Evolutionary conservation across 2,888 invertebrate species (phyloP), one percentile per base, ranked within the genome.

Genomic region (Lycia hirtaria): DNA sequence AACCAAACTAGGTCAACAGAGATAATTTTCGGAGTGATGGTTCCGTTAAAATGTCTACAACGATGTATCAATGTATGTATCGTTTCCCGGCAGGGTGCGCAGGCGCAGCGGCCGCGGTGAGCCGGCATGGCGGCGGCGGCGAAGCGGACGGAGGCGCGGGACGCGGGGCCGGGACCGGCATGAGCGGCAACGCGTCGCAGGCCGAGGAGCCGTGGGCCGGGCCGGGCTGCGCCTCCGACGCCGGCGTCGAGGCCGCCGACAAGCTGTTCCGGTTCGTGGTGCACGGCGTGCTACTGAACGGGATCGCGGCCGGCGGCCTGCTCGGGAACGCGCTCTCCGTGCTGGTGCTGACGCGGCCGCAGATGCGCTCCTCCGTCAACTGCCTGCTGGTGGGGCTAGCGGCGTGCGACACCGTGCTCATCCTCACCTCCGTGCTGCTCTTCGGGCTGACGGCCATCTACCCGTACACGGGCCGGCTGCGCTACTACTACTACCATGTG

Each of bases 301-400:
- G 94, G 43, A 94, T 98, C 72, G 97, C 96, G 56, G 85, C 96
- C 20, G 95, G 96, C 73, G 98, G 98, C 4, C 94, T 98, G 62
- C 93, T 97, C 38, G 98, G 98, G 65, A 98, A 98, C 88, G 94
- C 96, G 56, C 95, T 98, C 54, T 96, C 98, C 33, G 97, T 97
- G 93, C 95, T 98, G 60, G 98, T 98, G 71, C 93, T 98, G 48
- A 96, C 97, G 56, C 94, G 98, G 52, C 98, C 98, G 19, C 96
- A 98, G 87, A 98, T 99, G 98, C 95, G 97, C 75, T 98, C 98
- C 57, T 98, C 98, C 78, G 97, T 98, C 79, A 98, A 98, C 88
- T 97, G 98, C 85, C 94, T 98, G 78, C 94, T 99, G 60, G 97
- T 98, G 66, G 98, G 98, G 4, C 93, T 99, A 71, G 98, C 99